Evolutionary conservation across 2,797 vertebrate genomes (phyloP).

Genomic region (Argya squamiceps): DNA sequence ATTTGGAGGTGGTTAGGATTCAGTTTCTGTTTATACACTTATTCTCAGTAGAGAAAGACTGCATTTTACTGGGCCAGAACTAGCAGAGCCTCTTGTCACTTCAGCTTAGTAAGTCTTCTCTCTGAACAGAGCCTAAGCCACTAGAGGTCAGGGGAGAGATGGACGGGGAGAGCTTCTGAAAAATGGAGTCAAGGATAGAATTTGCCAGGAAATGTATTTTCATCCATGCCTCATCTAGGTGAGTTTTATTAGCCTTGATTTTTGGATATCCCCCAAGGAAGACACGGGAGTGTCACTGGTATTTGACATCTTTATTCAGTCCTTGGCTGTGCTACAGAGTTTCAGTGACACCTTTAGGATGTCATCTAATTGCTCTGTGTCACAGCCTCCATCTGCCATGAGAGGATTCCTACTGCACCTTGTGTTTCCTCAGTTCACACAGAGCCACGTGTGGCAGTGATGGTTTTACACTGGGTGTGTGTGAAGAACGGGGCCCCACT

Average conservation of each 20-base stretch:
- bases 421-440: neutral
- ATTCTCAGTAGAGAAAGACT: neutral
- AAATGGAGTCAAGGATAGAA: neutral
- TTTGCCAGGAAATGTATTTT: neutral
- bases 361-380: neutral
- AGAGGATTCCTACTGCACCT: neutral
- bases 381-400: neutral
- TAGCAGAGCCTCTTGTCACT: neutral
- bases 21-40: neutral
- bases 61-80: neutral
- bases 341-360: neutral
- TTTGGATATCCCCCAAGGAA: neutral
- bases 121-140: neutral
- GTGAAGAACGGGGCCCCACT: neutral
- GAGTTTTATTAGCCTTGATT: neutral
- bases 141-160: conserved; percentile 21
- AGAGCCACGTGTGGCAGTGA: neutral
- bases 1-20: neutral
- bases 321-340: neutral
- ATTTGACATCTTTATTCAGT: neutral
- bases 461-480: accelerated
- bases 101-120: neutral
- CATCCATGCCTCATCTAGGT: neutral
- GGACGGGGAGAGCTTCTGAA: neutral
- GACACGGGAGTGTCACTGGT: neutral